Evolutionary conservation across 1,140 invertebrate species (phyloP).

Genomic region (Ctenoplectra terminalis): DNA sequence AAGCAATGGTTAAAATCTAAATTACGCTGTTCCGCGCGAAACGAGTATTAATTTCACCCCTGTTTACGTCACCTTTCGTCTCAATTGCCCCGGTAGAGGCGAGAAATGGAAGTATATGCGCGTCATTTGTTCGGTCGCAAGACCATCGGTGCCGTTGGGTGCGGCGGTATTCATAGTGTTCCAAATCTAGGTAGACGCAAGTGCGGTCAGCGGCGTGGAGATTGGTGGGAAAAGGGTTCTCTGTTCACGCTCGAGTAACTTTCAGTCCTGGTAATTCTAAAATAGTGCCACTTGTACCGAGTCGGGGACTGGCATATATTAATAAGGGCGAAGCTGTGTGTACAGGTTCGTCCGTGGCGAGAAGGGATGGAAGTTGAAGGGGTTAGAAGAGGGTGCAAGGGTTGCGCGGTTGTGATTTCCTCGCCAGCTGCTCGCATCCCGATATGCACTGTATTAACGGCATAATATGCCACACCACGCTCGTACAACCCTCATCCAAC

Average conservation of each 20-base stretch:
- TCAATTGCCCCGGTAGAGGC: background rate
- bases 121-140: background rate
- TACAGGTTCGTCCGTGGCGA: constrained; percentile 6
- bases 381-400: constrained; percentile 14
- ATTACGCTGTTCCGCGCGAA: background rate
- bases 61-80: background rate
- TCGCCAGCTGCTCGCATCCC: constrained; percentile 74
- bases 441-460: constrained; percentile 79
- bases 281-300: constrained; percentile 71
- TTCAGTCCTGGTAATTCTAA: constrained; percentile 68
- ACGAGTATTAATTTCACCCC: background rate
- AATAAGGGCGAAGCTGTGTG: constrained; percentile 68
- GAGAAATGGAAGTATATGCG: background rate
- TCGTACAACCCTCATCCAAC: constrained; percentile 69
- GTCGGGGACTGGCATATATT: constrained; percentile 69
- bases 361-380: constrained; percentile 36
- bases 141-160: background rate
- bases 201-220: constrained; percentile 17
- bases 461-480: constrained; percentile 77
- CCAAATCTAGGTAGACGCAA: constrained; percentile 22
- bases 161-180: constrained; percentile 21
- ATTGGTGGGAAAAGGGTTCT: constrained; percentile 27
- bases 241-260: constrained; percentile 66
- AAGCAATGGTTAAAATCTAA: background rate
- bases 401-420: constrained; percentile 71